These are phyloP conservation scores for Shargacucullia verbasci DNA, from an alignment of 2,888 invertebrate species.

Conservation along the genomic window DNA sequence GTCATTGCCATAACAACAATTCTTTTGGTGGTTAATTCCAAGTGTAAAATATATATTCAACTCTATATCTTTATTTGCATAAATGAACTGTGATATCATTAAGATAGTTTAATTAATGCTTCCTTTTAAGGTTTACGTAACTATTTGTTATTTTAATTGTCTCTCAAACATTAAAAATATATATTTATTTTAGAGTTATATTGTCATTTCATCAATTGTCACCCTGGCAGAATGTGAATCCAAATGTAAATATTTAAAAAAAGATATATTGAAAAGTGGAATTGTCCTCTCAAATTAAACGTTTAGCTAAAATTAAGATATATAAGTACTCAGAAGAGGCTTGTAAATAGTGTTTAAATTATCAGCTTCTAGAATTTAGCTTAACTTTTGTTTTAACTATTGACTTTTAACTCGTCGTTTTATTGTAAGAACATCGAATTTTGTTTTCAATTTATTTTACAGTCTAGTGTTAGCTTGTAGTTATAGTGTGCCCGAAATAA, in stretches of 20 bases:
- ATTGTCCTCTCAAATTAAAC: conserved; percentile 76
- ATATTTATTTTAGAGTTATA: conserved; percentile 53
- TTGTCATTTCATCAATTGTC: conserved; percentile 61
- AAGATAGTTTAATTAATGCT: conserved; percentile 85
- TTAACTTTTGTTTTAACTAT: conserved; percentile 55
- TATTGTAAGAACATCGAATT: conserved; percentile 70
- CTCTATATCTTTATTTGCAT: conserved; percentile 83
- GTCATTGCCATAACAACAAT: conserved; percentile 72
- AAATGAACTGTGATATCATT: conserved; percentile 89
- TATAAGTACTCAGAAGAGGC: conserved; percentile 71
- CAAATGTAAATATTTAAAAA: conserved; percentile 76
- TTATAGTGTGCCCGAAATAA: conserved; percentile 59
- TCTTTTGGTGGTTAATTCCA: conserved; percentile 56
- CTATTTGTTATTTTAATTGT: conserved; percentile 51
- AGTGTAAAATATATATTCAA: conserved; percentile 53
- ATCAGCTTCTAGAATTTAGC: conserved; percentile 65
- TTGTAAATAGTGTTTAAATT: conserved; percentile 80
- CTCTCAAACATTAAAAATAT: conserved; percentile 37
- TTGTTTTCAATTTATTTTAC: conserved; percentile 55
- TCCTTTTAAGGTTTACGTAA: conserved; percentile 67
- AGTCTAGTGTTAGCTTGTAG: conserved; percentile 52
- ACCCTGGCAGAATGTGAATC: conserved; percentile 64
- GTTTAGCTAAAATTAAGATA: conserved; percentile 66
- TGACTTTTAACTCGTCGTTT: conserved; percentile 50
- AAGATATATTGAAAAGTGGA: conserved; percentile 75